Evolutionary conservation across 2,113 vertebrate species (phyloP).

Genomic region (Tiliqua scincoides): DNA sequence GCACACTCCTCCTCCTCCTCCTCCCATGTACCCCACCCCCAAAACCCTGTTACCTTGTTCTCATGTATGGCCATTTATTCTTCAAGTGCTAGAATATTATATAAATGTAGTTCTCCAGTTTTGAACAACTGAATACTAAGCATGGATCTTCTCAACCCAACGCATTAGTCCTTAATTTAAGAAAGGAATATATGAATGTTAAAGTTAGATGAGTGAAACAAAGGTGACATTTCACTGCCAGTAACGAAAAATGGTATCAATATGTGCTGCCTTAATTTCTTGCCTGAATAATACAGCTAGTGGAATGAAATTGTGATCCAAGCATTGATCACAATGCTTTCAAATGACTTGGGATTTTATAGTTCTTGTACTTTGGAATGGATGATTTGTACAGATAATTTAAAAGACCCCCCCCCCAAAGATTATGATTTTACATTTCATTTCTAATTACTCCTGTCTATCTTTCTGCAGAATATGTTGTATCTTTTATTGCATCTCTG

Average conservation of each 20-base stretch:
- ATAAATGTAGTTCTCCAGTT: neutral
- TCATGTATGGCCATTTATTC: neutral
- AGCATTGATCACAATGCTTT: neutral
- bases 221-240: neutral
- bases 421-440: neutral
- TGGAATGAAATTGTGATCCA: neutral
- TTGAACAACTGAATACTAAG: neutral
- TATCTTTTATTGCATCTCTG: conserved; percentile 15
- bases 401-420: neutral
- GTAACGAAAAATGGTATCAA: conserved; percentile 2
- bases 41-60: neutral
- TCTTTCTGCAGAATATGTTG: neutral
- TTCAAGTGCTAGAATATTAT: neutral
- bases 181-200: neutral
- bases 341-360: neutral
- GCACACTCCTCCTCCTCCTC: too few species aligned
- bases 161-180: neutral
- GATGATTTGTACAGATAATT: conserved; percentile 8
- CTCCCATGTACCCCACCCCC: too few species aligned
- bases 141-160: too few species aligned
- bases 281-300: neutral
- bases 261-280: conserved; percentile 16
- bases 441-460: neutral
- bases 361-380: neutral
- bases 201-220: neutral